phyloP scores from a whole-genome alignment of 2,797 vertebrate genomes.

The Enteromius trimaculatus region DNA sequence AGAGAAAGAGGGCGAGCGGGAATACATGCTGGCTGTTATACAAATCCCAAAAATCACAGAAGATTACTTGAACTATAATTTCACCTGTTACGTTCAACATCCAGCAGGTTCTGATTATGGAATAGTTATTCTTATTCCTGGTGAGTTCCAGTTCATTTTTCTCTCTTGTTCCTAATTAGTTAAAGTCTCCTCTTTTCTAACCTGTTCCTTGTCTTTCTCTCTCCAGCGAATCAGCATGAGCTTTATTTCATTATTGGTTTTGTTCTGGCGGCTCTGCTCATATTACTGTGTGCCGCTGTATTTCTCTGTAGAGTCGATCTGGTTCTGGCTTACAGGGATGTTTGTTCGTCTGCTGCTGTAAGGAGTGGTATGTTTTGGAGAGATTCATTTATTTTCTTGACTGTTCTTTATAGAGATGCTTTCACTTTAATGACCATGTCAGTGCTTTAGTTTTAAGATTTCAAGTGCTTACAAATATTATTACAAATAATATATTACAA shows the following conservation, averaged over 20 bases:
- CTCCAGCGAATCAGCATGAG: slow-evolving; percentile 61
- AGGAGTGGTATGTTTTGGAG: slow-evolving; percentile 56
- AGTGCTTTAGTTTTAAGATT: not conserved
- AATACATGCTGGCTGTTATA: slow-evolving; percentile 56
- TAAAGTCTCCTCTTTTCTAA: not conserved
- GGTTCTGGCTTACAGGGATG: slow-evolving; percentile 68
- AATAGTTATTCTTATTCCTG: slow-evolving; percentile 61
- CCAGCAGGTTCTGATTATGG: fast-evolving
- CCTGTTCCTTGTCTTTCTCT: slow-evolving; percentile 17
- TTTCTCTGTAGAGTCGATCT: slow-evolving; percentile 66
- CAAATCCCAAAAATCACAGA: slow-evolving; percentile 65
- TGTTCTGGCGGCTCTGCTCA: slow-evolving; percentile 46
- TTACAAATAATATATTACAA: too few species aligned
- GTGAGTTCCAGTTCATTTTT: slow-evolving; percentile 54
- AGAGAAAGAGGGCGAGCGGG: fast-evolving
- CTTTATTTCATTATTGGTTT: slow-evolving; percentile 51
- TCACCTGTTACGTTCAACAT: slow-evolving; percentile 52
- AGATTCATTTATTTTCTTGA: not conserved
- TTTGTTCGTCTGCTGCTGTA: slow-evolving; percentile 52
- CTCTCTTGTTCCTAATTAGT: not conserved
- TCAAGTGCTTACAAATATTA: not conserved
- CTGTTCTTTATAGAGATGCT: not conserved
- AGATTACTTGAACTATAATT: slow-evolving; percentile 64
- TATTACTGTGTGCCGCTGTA: slow-evolving; percentile 22
- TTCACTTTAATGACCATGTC: too few species aligned